Evolutionary conservation across 2,113 vertebrate species (phyloP), one percentile per base, ranked within the genome.

Genomic region (Saiga tatarica): DNA sequence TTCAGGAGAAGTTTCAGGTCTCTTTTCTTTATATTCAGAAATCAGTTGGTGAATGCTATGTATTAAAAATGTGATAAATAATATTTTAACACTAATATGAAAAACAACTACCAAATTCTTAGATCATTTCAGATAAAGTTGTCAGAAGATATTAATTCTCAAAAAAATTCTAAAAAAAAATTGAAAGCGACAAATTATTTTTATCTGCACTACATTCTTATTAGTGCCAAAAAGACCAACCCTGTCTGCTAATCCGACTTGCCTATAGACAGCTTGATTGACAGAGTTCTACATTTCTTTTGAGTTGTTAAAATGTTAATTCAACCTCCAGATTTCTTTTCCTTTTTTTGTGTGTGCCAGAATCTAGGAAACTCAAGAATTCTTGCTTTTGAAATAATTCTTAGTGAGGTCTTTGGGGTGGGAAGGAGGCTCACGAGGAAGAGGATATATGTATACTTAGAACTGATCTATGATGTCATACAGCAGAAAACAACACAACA

Each of bases 11-110:
- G 95, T 92, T n/a, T 98, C 98, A 15, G 76, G 79, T 99, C 99
- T 64, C 7, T 64, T 17, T 64, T n/a, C 62, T 64, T 64, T 64
- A n/a, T 64, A 64, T 64, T n/a, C 15, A 98, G 98, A 99, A 96
- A 99, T 99, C 74, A 99, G 96, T 94, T 99, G 99, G 89, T 98
- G 99, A 98, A 98, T 99, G 59, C 99, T 99, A 93, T 17, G 91
- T 92, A 97, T 91, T 10, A 97, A 96, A 97, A 92, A 82, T 33
- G 9, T n/a, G 60, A 94, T 13, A 98, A 64, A 90, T 57, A 92
- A 85, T 50, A 85, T n/a, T 64, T 17, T 64, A n/a, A 64, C 33
- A 64, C 62, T 19, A n/a, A 64, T 64, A 19, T 17, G 16, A 64
- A 92, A 87, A 89, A 59, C 10, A 93, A 25, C 36, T 87, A 82